Percentiles rank a stretch among this genome's conserved stretches.
Conservation (phyloP, 2,888 invertebrate species). For the Liodrosophila aerea region DNA sequence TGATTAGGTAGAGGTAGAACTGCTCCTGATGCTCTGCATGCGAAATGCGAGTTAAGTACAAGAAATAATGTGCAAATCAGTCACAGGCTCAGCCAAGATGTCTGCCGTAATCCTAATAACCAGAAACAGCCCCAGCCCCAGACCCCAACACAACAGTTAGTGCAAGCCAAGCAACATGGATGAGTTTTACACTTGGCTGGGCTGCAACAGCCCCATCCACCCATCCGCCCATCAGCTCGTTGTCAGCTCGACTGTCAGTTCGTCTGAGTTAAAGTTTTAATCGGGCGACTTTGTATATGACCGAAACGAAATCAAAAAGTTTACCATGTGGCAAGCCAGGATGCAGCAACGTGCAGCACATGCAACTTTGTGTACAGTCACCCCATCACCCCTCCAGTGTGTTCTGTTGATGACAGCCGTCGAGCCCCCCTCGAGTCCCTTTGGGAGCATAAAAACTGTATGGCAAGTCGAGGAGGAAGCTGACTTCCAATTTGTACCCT, state of each 20-base stretch:
- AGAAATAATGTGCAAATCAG: conserved; percentile 34
- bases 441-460: not conserved
- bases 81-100: conserved; percentile 1
- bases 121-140: conserved; percentile 13
- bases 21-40: conserved; percentile 83
- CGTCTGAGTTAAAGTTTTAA: conserved; percentile 53
- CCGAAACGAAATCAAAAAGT: conserved; percentile 62
- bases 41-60: conserved; percentile 13
- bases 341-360: conserved; percentile 54
- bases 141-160: conserved; percentile 38
- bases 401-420: conserved; percentile 47
- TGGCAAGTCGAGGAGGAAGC: not conserved
- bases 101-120: conserved; percentile 12
- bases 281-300: conserved; percentile 59
- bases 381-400: not conserved
- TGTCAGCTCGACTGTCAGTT: conserved; percentile 41
- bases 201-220: conserved; percentile 14
- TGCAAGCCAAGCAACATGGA: conserved; percentile 45
- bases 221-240: not conserved
- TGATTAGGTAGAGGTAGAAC: conserved; percentile 92
- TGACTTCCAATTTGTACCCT: no score
- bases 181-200: conserved; percentile 56
- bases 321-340: conserved; percentile 52
- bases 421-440: conserved; percentile 25
- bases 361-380: conserved; percentile 46